Evolutionary conservation across 2,113 vertebrate genomes (phyloP).

Genomic region (Nettapus auritus): DNA sequence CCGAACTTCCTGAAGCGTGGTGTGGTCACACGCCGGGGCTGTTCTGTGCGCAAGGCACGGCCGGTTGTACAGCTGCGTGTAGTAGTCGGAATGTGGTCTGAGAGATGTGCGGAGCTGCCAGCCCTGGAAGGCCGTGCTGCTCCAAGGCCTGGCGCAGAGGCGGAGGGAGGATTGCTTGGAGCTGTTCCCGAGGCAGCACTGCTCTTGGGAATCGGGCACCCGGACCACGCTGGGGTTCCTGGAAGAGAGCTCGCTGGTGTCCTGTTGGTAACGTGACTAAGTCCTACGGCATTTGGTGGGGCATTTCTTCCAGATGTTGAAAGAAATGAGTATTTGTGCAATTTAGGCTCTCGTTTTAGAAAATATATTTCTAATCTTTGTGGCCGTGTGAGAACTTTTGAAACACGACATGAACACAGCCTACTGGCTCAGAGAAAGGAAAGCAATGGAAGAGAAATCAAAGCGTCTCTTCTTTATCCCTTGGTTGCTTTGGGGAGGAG

Average conservation of each 20-base stretch:
- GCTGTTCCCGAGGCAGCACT: neutral
- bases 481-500: neutral
- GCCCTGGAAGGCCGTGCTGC: neutral
- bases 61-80: neutral
- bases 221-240: neutral
- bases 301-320: neutral
- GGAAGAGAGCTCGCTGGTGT: neutral
- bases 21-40: neutral
- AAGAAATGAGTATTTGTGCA: neutral
- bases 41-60: neutral
- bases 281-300: neutral
- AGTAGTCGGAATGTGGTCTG: neutral
- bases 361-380: constrained; percentile 1
- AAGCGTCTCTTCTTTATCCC: neutral
- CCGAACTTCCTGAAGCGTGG: neutral
- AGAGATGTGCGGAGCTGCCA: neutral
- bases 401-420: neutral
- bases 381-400: neutral
- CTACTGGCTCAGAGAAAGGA: neutral
- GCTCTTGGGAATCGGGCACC: neutral
- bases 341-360: neutral
- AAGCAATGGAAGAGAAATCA: constrained; percentile 1
- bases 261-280: neutral
- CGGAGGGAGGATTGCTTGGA: neutral
- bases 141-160: neutral